Percentiles rank a stretch among this genome's conserved stretches.
phyloP scores from a whole-genome alignment of 2,888 invertebrate genomes.

The Abrostola triplasia region DNA sequence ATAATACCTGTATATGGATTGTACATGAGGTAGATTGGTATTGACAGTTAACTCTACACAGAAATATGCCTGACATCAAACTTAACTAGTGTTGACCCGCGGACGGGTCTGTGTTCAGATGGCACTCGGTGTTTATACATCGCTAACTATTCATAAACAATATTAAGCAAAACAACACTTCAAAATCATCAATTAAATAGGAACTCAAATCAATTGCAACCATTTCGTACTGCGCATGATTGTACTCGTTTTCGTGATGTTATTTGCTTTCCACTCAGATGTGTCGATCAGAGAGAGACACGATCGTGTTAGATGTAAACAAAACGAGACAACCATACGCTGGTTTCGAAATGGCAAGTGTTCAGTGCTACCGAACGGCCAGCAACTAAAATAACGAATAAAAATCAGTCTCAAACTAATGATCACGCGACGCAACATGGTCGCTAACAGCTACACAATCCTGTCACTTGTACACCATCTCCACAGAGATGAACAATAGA shows the following conservation, averaged over 20 bases:
- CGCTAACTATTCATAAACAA: slow-evolving; percentile 74
- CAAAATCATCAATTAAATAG: slow-evolving; percentile 78
- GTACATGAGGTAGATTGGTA: slow-evolving; percentile 79
- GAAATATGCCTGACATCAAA: slow-evolving; percentile 38
- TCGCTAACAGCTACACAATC: slow-evolving; percentile 55
- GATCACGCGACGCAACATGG: slow-evolving; percentile 58
- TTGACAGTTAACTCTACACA: slow-evolving; percentile 54
- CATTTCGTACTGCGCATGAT: slow-evolving; percentile 37
- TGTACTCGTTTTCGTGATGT: slow-evolving; percentile 16
- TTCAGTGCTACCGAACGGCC: slow-evolving; percentile 16
- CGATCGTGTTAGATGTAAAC: background rate
- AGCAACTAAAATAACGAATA: slow-evolving; percentile 55
- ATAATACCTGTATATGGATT: slow-evolving; percentile 72
- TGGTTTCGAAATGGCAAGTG: slow-evolving; percentile 25
- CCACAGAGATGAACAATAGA: slow-evolving; percentile 73
- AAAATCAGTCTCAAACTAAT: slow-evolving; percentile 79
- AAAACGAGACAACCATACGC: slow-evolving; percentile 30
- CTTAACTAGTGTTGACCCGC: slow-evolving; percentile 43
- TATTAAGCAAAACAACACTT: slow-evolving; percentile 72
- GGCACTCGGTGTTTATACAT: slow-evolving; percentile 62
- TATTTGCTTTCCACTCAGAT: background rate
- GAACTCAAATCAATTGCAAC: slow-evolving; percentile 85
- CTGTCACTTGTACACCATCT: slow-evolving; percentile 67
- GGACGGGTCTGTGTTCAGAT: slow-evolving; percentile 51
- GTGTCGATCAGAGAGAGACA: background rate